These are phyloP conservation scores for Vollenhovia emeryi DNA, from an alignment of 1,140 invertebrate species.

Conservation along the genomic window DNA sequence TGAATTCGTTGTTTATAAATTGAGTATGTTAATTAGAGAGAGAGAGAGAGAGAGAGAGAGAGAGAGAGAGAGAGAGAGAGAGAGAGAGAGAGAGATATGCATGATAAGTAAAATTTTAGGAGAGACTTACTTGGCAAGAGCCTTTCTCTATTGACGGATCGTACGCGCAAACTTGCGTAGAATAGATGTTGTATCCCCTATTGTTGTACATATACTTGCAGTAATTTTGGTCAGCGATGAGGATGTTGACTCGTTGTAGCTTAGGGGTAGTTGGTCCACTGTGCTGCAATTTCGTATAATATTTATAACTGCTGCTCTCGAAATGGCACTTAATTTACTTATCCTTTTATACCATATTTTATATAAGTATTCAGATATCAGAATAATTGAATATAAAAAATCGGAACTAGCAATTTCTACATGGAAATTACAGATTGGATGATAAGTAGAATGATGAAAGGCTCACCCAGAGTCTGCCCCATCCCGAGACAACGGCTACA, in stretches of 20 bases:
- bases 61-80: no score
- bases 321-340: not conserved
- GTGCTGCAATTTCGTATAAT: slow-evolving; percentile 49
- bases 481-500: slow-evolving; percentile 68
- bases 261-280: slow-evolving; percentile 41
- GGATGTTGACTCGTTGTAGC: slow-evolving; percentile 61
- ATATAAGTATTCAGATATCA: no score
- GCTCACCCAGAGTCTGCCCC: slow-evolving; percentile 67
- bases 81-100: not conserved
- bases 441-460: not conserved
- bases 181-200: slow-evolving; percentile 21
- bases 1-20: no score
- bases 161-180: slow-evolving; percentile 67
- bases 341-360: not conserved
- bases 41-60: no score
- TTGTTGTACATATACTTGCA: slow-evolving; percentile 26
- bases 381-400: not conserved
- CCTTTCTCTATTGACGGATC: slow-evolving; percentile 52
- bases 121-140: slow-evolving; percentile 70
- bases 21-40: no score
- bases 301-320: not conserved
- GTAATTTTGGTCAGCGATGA: slow-evolving; percentile 48
- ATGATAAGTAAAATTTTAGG: not conserved
- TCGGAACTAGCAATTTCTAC: no score
- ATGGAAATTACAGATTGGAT: not conserved